These are phyloP conservation scores for Saiga tatarica DNA, from an alignment of 2,113 vertebrate genomes.

Conservation along the genomic window DNA sequence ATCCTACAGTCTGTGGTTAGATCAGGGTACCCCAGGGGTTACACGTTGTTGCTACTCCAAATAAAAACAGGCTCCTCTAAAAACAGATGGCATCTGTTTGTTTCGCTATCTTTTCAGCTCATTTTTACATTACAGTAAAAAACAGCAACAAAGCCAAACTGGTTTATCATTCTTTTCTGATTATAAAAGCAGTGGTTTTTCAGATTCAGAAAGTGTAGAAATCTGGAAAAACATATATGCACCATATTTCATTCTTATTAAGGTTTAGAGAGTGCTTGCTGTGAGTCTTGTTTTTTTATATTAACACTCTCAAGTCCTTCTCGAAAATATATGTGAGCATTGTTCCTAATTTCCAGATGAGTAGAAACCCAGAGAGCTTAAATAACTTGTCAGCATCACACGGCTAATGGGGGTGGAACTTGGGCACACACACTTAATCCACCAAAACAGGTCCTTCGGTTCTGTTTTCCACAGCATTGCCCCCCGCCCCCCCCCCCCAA, in stretches of 20 bases:
- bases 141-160: not conserved
- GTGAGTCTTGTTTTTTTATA: not conserved
- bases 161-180: not conserved
- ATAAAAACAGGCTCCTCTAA: not conserved
- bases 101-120: not conserved
- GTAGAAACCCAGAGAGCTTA: not conserved
- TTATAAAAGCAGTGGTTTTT: not conserved
- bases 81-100: not conserved
- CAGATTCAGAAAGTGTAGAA: not conserved
- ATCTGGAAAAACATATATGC: not conserved
- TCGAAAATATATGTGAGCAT: not conserved
- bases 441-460: not conserved
- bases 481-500: accelerated
- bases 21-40: not conserved
- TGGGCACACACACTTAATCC: not conserved
- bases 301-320: not conserved
- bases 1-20: not conserved
- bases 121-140: not conserved
- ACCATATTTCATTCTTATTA: not conserved
- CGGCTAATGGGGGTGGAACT: not conserved
- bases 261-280: not conserved
- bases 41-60: not conserved
- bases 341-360: not conserved
- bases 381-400: not conserved
- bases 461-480: not conserved